These are phyloP conservation scores for Bathynomus jamesi DNA, from an alignment of 1,140 invertebrate species.

Conservation along the genomic window DNA sequence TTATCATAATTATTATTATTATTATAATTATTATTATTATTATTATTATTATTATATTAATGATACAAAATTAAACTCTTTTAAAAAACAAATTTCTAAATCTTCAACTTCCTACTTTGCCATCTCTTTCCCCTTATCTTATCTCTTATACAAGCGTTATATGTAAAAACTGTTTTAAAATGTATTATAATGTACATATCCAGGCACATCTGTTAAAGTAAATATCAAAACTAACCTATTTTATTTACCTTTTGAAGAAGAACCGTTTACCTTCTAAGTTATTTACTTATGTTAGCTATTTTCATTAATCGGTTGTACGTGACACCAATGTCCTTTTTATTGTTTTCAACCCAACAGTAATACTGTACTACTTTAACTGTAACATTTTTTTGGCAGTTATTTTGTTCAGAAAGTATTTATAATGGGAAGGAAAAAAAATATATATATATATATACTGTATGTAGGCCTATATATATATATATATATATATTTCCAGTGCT, in stretches of 20 bases:
- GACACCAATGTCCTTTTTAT: too few relatives aligned
- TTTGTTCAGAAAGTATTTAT: too few relatives aligned
- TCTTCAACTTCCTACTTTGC: neutral
- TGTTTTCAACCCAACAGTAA: too few relatives aligned
- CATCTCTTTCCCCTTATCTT: neutral
- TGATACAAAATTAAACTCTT: neutral
- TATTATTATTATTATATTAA: neutral
- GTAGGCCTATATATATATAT: too few relatives aligned
- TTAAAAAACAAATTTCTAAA: too few relatives aligned
- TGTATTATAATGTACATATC: slow-evolving; percentile 30
- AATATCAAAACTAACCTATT: slow-evolving; percentile 12
- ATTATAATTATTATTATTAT: neutral
- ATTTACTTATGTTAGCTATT: too few relatives aligned
- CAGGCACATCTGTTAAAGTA: slow-evolving; percentile 29
- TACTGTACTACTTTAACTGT: too few relatives aligned
- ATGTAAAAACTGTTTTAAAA: slow-evolving; percentile 26
- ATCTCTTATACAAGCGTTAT: slow-evolving; percentile 21
- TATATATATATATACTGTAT: too few relatives aligned
- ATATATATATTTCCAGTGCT: too few relatives aligned
- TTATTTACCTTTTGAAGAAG: neutral
- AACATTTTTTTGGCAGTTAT: too few relatives aligned
- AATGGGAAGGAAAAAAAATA: too few relatives aligned
- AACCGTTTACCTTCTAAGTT: neutral
- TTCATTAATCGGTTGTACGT: too few relatives aligned
- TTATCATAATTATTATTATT: neutral